phyloP scores from a whole-genome alignment of 1,140 invertebrate genomes.

The Arion vulgaris region DNA sequence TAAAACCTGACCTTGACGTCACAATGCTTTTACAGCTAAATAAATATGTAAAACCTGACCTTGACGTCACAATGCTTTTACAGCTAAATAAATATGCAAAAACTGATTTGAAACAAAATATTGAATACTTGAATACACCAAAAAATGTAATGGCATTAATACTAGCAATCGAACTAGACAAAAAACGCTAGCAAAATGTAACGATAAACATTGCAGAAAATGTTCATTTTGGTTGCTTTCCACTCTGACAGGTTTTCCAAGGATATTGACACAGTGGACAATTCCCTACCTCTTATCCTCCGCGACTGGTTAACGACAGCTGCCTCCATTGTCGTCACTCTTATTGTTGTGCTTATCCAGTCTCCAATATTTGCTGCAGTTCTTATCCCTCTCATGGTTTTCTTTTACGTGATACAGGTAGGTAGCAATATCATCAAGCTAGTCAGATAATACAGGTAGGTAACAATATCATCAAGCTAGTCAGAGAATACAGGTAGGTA shows the following conservation, averaged over 20 bases:
- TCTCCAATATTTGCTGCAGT: conserved; percentile 75
- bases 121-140: no score
- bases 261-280: conserved; percentile 53
- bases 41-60: no score
- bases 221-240: no score
- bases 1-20: no score
- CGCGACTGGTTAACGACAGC: conserved; percentile 55
- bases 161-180: no score
- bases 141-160: no score
- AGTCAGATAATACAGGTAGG: conserved; percentile 50
- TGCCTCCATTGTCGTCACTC: conserved; percentile 85
- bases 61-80: no score
- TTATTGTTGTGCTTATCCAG: conserved; percentile 76
- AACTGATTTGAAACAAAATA: no score
- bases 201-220: no score
- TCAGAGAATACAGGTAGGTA: conserved; percentile 47
- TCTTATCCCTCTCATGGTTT: conserved; percentile 41
- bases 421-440: not conserved
- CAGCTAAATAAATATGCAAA: no score
- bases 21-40: no score
- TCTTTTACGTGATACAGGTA: conserved; percentile 49
- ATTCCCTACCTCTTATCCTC: conserved; percentile 56
- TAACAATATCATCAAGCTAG: not conserved
- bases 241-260: conserved; percentile 21
- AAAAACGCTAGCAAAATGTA: no score